phyloP scores from a whole-genome alignment of 1,140 invertebrate species.

The Zaprionus africanus region DNA sequence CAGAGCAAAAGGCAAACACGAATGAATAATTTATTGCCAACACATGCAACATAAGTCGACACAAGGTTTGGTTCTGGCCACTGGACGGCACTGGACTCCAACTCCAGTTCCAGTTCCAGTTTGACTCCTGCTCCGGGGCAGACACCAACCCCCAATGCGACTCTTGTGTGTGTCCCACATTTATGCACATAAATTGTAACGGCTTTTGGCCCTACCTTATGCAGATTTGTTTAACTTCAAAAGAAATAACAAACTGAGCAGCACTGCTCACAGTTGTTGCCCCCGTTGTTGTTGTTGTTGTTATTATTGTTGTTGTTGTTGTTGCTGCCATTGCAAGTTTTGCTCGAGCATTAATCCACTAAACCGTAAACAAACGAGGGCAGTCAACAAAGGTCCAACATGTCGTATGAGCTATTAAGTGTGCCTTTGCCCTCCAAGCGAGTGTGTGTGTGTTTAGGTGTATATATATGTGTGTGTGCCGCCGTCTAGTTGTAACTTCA shows the following conservation, averaged over 20 bases:
- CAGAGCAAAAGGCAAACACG: constrained; percentile 38
- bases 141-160: constrained; percentile 3
- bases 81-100: constrained; percentile 19
- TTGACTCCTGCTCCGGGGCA: neutral
- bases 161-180: constrained; percentile 32
- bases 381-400: constrained; percentile 76
- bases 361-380: constrained; percentile 79
- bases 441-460: constrained; percentile 21
- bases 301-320: constrained; percentile 10
- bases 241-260: constrained; percentile 72
- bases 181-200: constrained; percentile 74
- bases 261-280: constrained; percentile 35
- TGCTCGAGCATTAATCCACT: constrained; percentile 72
- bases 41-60: constrained; percentile 62
- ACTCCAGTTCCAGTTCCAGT: neutral
- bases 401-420: constrained; percentile 78
- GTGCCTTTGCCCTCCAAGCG: constrained; percentile 24
- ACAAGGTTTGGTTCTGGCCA: constrained; percentile 35
- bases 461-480: constrained; percentile 11
- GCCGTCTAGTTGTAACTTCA: constrained; percentile 59
- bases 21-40: constrained; percentile 67
- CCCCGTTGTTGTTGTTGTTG: constrained; percentile 17
- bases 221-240: constrained; percentile 80
- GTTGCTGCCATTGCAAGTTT: constrained; percentile 28
- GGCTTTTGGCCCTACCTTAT: constrained; percentile 73